These are phyloP conservation scores for Pocillopora verrucosa DNA, from an alignment of 64 coral and sea anemone species.

Conservation along the genomic window DNA sequence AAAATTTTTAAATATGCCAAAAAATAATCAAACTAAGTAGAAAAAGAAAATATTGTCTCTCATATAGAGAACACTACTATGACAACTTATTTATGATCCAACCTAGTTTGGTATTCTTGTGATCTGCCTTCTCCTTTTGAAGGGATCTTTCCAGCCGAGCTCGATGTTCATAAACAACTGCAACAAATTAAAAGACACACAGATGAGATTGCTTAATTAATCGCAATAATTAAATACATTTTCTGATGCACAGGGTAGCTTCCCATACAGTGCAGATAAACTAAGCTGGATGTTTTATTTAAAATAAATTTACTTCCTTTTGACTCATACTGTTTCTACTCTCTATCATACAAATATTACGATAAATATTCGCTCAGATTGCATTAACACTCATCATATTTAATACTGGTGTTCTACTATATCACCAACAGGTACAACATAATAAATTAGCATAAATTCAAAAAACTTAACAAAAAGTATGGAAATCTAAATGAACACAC, in stretches of 20 bases:
- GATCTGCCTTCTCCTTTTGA: constrained; percentile 63
- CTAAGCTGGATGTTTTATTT: not conserved
- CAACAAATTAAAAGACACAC: not conserved
- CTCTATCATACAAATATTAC: too few relatives aligned
- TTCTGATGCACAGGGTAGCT: too few relatives aligned
- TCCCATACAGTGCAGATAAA: not conserved
- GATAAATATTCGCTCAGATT: too few relatives aligned
- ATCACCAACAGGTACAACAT: not conserved
- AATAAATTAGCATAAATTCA: not conserved
- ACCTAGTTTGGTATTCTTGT: constrained; percentile 65
- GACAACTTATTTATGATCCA: not conserved
- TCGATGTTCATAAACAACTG: constrained; percentile 77
- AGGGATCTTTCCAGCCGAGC: constrained; percentile 57
- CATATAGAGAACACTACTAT: too few relatives aligned
- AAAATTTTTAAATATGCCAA: too few relatives aligned
- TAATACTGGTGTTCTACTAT: not conserved
- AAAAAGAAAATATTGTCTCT: too few relatives aligned
- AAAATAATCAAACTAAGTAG: too few relatives aligned
- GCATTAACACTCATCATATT: not conserved
- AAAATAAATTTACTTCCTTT: not conserved
- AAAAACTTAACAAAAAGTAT: not conserved
- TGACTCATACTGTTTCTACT: too few relatives aligned
- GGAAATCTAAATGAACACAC: not conserved
- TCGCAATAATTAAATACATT: too few relatives aligned
- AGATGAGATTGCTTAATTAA: too few relatives aligned